phyloP scores from a whole-genome alignment of 35 echinoderm and acorn worm genomes.

The Hemicentrotus pulcherrimus region DNA sequence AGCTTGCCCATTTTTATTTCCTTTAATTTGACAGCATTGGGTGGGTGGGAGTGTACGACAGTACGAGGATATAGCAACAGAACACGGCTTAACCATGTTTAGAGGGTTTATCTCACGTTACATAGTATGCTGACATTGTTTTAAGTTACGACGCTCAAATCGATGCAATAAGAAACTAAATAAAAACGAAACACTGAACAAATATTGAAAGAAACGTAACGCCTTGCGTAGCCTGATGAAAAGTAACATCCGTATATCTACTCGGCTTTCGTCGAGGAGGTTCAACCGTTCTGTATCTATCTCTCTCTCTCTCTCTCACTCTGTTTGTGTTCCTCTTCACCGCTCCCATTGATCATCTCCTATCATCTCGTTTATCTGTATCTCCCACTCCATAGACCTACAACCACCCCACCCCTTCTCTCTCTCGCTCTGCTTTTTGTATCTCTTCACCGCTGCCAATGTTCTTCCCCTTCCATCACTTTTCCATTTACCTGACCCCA shows the following conservation, averaged over 20 bases:
- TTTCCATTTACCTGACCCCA: not conserved
- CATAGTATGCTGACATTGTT: not conserved
- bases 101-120: conserved; percentile 1
- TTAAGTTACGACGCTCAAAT: not conserved
- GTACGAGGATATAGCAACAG: not conserved
- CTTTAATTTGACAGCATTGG: not conserved
- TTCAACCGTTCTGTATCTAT: not conserved
- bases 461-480: not conserved
- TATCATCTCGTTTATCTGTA: not conserved
- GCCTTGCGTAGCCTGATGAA: not conserved
- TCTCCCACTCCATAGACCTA: not conserved
- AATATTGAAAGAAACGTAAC: conserved; percentile 19
- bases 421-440: not conserved
- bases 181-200: not conserved
- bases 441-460: not conserved
- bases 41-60: not conserved
- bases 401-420: too few species aligned
- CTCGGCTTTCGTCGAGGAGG: not conserved
- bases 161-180: not conserved
- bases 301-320: not conserved
- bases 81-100: not conserved
- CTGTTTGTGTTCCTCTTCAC: not conserved
- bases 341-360: not conserved
- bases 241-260: conserved; percentile 19
- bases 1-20: not conserved